phyloP scores from a whole-genome alignment of 2,113 vertebrate species.

The Cyphomyrus plagiostoma region DNA sequence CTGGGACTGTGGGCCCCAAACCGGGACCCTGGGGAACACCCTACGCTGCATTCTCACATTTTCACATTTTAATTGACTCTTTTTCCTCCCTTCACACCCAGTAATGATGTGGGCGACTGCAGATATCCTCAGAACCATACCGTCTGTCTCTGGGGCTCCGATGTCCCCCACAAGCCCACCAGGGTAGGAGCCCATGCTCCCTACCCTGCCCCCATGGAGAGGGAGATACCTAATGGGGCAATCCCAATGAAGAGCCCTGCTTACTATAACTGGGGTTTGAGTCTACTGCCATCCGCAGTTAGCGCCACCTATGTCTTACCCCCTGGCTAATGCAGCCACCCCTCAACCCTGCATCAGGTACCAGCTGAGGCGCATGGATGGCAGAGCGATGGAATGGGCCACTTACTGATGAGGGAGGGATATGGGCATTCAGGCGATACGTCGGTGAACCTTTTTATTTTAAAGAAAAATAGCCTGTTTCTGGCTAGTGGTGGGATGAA shows the following conservation, averaged over 20 bases:
- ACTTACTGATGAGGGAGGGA: not conserved
- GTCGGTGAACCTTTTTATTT: not conserved
- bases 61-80: slow-evolving; percentile 35
- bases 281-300: not conserved
- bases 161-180: not conserved
- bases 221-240: not conserved
- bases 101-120: not conserved
- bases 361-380: not conserved
- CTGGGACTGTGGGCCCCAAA: not conserved
- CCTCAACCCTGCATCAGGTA: not conserved
- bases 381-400: not conserved
- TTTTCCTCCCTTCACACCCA: not conserved
- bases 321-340: not conserved
- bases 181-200: not conserved
- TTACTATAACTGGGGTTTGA: not conserved
- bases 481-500: not conserved
- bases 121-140: not conserved
- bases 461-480: not conserved
- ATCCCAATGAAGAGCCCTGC: not conserved
- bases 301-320: not conserved
- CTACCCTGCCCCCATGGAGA: not conserved
- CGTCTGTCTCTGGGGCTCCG: not conserved
- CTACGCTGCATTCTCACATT: slow-evolving; percentile 6
- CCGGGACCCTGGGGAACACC: not conserved
- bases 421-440: not conserved